A percentile compares a stretch with the other conserved stretches of the same genome.
These are phyloP conservation scores for Pseudorectes ferrugineus DNA, from an alignment of 2,113 vertebrate genomes.

Conservation along the genomic window DNA sequence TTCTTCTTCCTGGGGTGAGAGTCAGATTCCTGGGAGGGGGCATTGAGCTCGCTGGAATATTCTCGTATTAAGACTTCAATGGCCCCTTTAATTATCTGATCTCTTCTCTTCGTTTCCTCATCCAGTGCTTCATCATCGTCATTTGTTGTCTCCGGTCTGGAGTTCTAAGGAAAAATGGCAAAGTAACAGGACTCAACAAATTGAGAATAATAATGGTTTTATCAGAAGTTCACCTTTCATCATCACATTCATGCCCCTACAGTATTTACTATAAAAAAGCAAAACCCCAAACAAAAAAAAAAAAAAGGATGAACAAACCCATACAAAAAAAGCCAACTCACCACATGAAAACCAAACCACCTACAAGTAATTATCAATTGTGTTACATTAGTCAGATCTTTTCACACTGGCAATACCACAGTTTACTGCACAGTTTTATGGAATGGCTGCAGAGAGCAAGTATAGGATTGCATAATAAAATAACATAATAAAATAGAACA, in stretches of 20 bases:
- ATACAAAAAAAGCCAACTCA: neutral
- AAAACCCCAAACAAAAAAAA: neutral
- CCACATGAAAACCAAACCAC: neutral
- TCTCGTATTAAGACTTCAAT: constrained; percentile 96
- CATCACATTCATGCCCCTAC: neutral
- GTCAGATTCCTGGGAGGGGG: constrained; percentile 92
- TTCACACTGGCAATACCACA: neutral
- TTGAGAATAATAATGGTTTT: neutral
- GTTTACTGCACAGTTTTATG: neutral
- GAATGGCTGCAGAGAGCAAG: neutral
- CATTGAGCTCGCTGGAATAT: constrained; percentile 95
- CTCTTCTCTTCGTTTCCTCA: constrained; percentile 93
- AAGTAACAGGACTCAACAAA: constrained; percentile 32
- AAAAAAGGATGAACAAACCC: neutral
- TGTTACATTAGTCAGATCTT: neutral
- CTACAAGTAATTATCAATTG: neutral
- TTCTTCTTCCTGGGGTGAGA: constrained; percentile 93
- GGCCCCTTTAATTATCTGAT: constrained; percentile 91
- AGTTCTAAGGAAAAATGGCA: constrained; percentile 71
- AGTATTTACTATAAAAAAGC: neutral
- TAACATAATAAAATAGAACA: neutral
- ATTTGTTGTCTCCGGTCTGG: constrained; percentile 76
- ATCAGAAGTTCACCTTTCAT: neutral
- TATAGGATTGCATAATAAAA: neutral
- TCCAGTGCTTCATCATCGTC: constrained; percentile 96